Evolutionary conservation across 2,888 invertebrate species (phyloP).

Genomic region (Caenorhabditis japonica): DNA sequence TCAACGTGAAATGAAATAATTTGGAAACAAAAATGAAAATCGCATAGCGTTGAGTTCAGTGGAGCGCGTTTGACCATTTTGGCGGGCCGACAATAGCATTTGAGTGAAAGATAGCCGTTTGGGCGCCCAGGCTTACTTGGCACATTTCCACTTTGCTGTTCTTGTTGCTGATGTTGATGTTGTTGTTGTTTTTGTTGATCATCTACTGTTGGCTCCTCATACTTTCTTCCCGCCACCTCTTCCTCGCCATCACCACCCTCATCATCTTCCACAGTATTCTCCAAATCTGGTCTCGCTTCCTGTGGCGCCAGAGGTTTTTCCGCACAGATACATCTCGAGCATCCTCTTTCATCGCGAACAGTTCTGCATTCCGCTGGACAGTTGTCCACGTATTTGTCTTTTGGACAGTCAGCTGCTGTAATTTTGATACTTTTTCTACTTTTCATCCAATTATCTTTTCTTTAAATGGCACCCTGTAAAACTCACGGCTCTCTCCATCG

Average conservation of each 20-base stretch:
- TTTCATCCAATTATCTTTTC: no score
- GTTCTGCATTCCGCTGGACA: constrained; percentile 71
- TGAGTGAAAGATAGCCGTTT: no score
- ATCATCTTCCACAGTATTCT: constrained; percentile 36
- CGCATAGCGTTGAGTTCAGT: no score
- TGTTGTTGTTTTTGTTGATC: constrained; percentile 2
- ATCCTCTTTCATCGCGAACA: constrained; percentile 70
- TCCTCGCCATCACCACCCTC: constrained; percentile 33
- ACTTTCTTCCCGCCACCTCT: constrained; percentile 19
- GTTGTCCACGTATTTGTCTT: constrained; percentile 67
- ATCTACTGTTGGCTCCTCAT: constrained; percentile 14
- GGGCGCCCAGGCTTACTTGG: constrained; percentile 5
- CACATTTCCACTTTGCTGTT: neutral
- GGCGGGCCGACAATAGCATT: no score
- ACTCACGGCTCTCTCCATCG: constrained; percentile 52
- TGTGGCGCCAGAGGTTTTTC: constrained; percentile 33
- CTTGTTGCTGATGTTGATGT: constrained; percentile 9
- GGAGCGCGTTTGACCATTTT: no score
- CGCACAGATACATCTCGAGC: constrained; percentile 72
- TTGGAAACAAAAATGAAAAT: no score
- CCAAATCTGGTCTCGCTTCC: constrained; percentile 27
- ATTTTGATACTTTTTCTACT: neutral
- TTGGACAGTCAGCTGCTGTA: constrained; percentile 69
- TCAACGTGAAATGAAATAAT: no score
- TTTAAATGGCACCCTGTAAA: no score